These are phyloP conservation scores for Myotis vivesi DNA, from an alignment of 2,797 vertebrate species.

Conservation along the genomic window DNA sequence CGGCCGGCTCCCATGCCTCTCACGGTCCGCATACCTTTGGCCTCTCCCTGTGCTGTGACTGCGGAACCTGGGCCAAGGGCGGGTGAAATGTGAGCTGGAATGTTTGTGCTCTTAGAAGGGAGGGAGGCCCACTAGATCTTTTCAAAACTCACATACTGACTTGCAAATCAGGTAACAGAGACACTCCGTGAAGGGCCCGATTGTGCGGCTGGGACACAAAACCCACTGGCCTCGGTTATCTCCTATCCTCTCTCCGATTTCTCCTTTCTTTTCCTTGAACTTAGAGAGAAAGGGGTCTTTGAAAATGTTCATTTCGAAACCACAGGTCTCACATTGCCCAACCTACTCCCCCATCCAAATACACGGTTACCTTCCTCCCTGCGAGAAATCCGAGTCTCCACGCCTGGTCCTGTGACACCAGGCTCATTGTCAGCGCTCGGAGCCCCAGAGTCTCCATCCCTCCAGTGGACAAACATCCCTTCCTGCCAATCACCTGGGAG, in stretches of 20 bases:
- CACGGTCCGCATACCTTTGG: neutral
- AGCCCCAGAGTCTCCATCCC: neutral
- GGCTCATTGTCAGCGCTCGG: neutral
- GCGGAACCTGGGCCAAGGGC: neutral
- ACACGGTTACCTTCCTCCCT: neutral
- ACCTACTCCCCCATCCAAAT: neutral
- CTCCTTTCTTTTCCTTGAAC: constrained; percentile 32
- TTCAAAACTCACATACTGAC: constrained; percentile 19
- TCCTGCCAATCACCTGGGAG: neutral
- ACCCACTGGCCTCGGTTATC: neutral
- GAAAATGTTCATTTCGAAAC: constrained; percentile 27
- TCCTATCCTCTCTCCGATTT: neutral
- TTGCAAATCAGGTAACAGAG: constrained; percentile 69
- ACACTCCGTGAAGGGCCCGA: constrained; percentile 26
- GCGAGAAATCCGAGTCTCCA: neutral
- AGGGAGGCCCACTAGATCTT: neutral
- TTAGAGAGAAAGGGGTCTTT: constrained; percentile 43
- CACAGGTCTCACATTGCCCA: neutral
- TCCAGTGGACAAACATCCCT: neutral
- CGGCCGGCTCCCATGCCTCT: neutral
- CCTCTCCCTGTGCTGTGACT: constrained; percentile 43
- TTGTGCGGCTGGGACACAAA: constrained; percentile 6
- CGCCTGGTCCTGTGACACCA: neutral
- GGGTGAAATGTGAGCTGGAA: constrained; percentile 53
- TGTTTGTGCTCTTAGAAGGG: constrained; percentile 11